Evolutionary conservation across 2,888 invertebrate genomes (phyloP).

Genomic region (Sminthurinus aureus): DNA sequence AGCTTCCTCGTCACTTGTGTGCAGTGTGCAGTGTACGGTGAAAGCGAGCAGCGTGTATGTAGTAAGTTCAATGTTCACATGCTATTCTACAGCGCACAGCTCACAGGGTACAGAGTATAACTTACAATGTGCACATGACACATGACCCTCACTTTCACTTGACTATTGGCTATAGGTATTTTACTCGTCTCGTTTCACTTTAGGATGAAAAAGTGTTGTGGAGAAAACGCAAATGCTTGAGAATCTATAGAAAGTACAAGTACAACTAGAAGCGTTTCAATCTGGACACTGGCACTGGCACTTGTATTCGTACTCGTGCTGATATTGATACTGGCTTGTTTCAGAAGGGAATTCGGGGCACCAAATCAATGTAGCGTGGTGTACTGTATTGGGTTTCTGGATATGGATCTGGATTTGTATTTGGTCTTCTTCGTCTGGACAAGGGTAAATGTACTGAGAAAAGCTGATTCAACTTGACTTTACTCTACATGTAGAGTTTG

Average conservation of each 20-base stretch:
- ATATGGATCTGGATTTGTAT: not conserved
- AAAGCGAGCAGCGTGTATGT: too few relatives aligned
- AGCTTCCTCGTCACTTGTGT: too few relatives aligned
- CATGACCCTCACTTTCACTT: not conserved
- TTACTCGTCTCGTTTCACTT: not conserved
- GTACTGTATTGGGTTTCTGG: not conserved
- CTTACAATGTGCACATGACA: not conserved
- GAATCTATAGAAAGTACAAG: not conserved
- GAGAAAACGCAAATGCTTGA: not conserved
- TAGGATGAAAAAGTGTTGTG: not conserved
- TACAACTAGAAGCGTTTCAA: not conserved
- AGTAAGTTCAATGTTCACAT: too few relatives aligned
- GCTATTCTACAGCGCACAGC: too few relatives aligned
- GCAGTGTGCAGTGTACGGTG: too few relatives aligned
- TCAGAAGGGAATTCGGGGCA: conserved; percentile 14
- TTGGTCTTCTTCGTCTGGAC: not conserved
- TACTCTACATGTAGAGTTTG: not conserved
- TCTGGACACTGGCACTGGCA: not conserved
- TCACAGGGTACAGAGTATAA: not conserved
- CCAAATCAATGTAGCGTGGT: conserved; percentile 11
- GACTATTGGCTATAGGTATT: not conserved
- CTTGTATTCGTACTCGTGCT: too few relatives aligned
- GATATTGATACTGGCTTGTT: not conserved
- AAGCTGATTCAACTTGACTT: not conserved
- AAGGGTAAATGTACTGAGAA: not conserved